Evolutionary conservation across 2,797 vertebrate genomes (phyloP), one percentile per base, ranked within the genome.

Genomic region (Bovichtus diacanthus): DNA sequence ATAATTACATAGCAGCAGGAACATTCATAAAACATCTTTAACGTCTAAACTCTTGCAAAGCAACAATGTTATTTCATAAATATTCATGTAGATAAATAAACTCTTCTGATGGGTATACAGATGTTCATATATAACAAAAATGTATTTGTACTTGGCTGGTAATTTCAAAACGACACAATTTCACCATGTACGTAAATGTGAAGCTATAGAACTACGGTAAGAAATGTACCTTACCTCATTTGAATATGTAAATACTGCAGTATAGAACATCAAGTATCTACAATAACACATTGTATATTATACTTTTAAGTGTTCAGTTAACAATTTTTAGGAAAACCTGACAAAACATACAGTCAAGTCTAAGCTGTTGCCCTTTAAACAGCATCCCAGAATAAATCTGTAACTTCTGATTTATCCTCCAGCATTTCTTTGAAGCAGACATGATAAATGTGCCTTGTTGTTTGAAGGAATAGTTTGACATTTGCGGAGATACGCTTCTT

Each of bases 1-100:
- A 88, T 90, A 88, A 92, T 92, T 89, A 92, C 90, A 92, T 90
- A 92, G 90, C 90, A 90, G 90, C 90, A 86, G 78, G 55, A 86
- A 93, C 92, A 93, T 89, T 93, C 84, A 92, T 86, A 87, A 91
- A 90, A 92, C 89, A 91, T 90, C 50, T 83, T 82, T 55, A 60
- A 90, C 70, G 31, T 88, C 69, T 86, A 56, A 60, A 74, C 70
- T 85, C 58, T 85, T 79, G 83, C 84, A 82, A 92, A 90, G 88
- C 88, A 90, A 88, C 78, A 84, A 61, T 66, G 29, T 59, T 70
- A 84, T 81, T 68, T 87, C 81, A 86, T 92, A 90, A 90, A 93
- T 91, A 90, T 85, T 86, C 34, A 88, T 87, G 84, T 91, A 91
- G 84, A 91, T 88, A 91, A 92, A 93, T 93, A 89, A 86, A 89